Percentiles rank a stretch among this genome's conserved stretches.
Evolutionary conservation across 2,888 invertebrate genomes (phyloP).

Genomic region (Hofmannophila pseudospretella): DNA sequence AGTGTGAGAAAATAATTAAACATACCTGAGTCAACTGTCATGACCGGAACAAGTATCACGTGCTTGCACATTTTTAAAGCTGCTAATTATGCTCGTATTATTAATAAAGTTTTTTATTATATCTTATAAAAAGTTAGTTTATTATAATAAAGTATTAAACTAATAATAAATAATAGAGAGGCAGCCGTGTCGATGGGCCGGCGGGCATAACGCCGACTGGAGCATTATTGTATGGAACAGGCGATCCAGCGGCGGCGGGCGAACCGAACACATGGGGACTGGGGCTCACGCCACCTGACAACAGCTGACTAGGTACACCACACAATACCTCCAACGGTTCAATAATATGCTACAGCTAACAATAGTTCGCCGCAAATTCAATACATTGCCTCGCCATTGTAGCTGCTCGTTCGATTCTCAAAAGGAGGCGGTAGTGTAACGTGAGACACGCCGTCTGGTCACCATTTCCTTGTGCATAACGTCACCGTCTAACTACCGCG

Average conservation of each 20-base stretch:
- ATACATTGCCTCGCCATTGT: conserved; percentile 1
- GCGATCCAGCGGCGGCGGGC: neutral
- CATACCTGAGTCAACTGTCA: conserved; percentile 48
- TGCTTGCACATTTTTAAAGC: conserved; percentile 50
- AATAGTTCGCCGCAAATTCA: neutral
- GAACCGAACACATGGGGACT: neutral
- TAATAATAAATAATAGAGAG: neutral
- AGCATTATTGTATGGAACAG: neutral
- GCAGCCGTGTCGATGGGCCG: conserved; percentile 7
- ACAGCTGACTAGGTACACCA: conserved; percentile 4
- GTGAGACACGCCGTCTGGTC: neutral
- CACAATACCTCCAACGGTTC: neutral
- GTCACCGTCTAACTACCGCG: neutral
- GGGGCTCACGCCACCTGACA: conserved; percentile 5
- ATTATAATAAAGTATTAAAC: no score
- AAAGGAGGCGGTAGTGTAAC: neutral
- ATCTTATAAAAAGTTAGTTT: no score
- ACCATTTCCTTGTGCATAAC: neutral
- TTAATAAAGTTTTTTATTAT: neutral
- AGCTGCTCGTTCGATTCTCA: neutral
- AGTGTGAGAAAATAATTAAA: no score
- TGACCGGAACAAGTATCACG: conserved; percentile 51
- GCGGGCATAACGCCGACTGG: conserved; percentile 11
- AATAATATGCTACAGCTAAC: neutral
- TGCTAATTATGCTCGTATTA: conserved; percentile 1